Evolutionary conservation across 2,113 vertebrate species (phyloP).

Genomic region (Pycnonotus jocosus): DNA sequence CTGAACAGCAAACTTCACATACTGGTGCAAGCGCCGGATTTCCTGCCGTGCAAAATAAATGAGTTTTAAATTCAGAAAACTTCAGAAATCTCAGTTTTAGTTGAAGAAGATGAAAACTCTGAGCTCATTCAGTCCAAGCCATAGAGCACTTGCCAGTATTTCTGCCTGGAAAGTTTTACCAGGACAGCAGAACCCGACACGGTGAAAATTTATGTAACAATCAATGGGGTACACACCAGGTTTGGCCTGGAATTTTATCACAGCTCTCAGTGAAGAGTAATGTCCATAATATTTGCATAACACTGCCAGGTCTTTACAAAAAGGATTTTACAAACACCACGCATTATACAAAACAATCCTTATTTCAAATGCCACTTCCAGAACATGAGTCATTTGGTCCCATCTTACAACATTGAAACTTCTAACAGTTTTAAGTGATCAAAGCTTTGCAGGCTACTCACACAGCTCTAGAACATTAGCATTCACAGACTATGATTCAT

Average conservation of each 20-base stretch:
- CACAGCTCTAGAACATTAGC: neutral
- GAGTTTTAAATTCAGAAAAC: neutral
- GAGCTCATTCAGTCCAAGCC: neutral
- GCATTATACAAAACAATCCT: neutral
- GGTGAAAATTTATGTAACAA: neutral
- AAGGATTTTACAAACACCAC: neutral
- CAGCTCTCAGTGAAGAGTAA: neutral
- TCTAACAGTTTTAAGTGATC: neutral
- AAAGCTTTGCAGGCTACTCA: neutral
- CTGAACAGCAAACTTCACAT: slow-evolving; percentile 90
- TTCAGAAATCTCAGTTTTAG: neutral
- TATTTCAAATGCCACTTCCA: neutral
- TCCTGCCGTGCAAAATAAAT: slow-evolving; percentile 70
- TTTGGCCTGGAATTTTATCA: neutral
- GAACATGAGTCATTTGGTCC: neutral
- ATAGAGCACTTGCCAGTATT: rapidly evolving
- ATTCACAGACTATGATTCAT: slow-evolving; percentile 30
- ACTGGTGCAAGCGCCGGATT: slow-evolving; percentile 91
- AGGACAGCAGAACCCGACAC: neutral
- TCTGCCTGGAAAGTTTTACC: neutral
- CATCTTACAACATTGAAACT: neutral
- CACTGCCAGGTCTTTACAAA: neutral
- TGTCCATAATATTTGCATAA: neutral
- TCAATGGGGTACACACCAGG: neutral
- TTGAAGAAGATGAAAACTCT: neutral